These are phyloP conservation scores for Clarias macrocephalus DNA, from an alignment of 2,113 vertebrate species.

Conservation along the genomic window DNA sequence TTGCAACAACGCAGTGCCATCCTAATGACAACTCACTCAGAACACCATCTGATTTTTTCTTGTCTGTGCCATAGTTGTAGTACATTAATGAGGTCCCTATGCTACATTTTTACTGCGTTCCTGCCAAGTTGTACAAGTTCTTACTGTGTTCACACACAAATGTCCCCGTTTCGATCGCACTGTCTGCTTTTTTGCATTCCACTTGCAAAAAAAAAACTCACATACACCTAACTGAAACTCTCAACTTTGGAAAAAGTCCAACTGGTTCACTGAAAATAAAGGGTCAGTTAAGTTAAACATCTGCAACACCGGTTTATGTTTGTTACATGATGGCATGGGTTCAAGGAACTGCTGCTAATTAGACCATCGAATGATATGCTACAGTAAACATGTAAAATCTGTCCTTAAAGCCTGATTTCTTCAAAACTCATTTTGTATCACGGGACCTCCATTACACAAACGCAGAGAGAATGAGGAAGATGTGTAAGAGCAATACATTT, in stretches of 20 bases:
- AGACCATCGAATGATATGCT: background rate
- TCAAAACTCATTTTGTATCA: background rate
- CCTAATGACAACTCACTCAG: no score
- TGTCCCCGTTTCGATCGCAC: background rate
- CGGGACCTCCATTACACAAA: background rate
- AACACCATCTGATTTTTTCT: no score
- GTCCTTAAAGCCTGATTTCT: background rate
- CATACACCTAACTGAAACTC: background rate
- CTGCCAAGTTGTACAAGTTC: no score
- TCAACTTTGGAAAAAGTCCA: background rate
- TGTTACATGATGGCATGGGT: background rate
- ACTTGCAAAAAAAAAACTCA: no score
- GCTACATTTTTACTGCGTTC: no score
- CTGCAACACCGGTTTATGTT: background rate
- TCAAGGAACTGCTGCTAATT: background rate
- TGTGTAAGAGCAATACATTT: background rate
- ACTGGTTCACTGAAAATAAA: background rate
- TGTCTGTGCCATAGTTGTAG: no score
- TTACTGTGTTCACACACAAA: background rate
- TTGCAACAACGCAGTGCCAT: no score
- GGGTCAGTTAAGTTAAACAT: background rate
- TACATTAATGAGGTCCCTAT: no score
- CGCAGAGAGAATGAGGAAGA: background rate
- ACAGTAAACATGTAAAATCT: no score
- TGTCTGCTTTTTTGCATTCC: background rate